Conservation (phyloP, 2,797 vertebrate genomes). For the Austrolebias charrua region DNA sequence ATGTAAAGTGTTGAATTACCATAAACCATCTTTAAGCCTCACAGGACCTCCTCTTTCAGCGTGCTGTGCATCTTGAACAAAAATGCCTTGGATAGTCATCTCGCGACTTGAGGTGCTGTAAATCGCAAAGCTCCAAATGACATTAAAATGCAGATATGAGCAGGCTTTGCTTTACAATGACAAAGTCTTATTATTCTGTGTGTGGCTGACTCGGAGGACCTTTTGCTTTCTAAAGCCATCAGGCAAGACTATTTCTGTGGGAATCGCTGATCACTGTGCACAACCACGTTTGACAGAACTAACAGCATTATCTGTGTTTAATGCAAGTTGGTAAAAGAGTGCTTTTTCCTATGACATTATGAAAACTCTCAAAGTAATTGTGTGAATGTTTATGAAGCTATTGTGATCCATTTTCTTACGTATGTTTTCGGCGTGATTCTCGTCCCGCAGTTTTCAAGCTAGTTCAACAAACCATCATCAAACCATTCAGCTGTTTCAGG, state of each 20-base stretch:
- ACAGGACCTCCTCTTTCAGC: constrained; percentile 11
- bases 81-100: constrained; percentile 14
- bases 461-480: too few relatives aligned
- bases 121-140: constrained; percentile 48
- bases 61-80: neutral
- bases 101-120: constrained; percentile 36
- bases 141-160: constrained; percentile 56
- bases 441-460: too few relatives aligned
- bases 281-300: constrained; percentile 27
- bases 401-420: too few relatives aligned
- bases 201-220: constrained; percentile 30
- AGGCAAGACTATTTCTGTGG: constrained; percentile 34
- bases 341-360: too few relatives aligned
- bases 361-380: too few relatives aligned
- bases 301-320: constrained; percentile 2
- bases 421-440: too few relatives aligned
- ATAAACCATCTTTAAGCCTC: constrained; percentile 27
- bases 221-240: constrained; percentile 42
- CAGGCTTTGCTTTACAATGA: constrained; percentile 46
- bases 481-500: too few relatives aligned
- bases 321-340: too few relatives aligned
- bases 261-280: constrained; percentile 14
- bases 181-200: constrained; percentile 47
- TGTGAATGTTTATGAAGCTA: too few relatives aligned
- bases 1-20: constrained; percentile 10